phyloP scores from a whole-genome alignment of 2,888 invertebrate genomes.

The Mellilla xanthometata region DNA sequence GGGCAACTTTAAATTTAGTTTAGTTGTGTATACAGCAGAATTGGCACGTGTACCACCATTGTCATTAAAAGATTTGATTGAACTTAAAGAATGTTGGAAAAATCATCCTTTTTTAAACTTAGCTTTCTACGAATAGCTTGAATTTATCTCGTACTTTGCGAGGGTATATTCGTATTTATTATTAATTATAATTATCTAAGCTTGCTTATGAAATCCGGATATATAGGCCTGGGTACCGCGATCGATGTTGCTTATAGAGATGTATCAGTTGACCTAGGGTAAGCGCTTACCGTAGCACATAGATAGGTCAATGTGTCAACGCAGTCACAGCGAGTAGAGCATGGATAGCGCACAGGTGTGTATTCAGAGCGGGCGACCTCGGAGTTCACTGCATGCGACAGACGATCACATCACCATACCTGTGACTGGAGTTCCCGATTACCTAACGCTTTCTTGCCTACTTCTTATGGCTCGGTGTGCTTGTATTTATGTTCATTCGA shows the following conservation, averaged over 20 bases:
- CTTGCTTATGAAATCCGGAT: constrained; percentile 46
- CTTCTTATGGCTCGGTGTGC: constrained; percentile 79
- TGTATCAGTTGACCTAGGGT: constrained; percentile 52
- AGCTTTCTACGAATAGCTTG: constrained; percentile 10
- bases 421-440: constrained; percentile 78
- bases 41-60: no score
- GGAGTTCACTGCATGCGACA: constrained; percentile 55
- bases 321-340: constrained; percentile 66
- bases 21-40: no score
- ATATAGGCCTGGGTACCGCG: constrained; percentile 44
- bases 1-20: no score
- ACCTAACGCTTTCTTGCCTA: constrained; percentile 74
- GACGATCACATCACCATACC: constrained; percentile 31
- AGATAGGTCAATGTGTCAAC: constrained; percentile 56
- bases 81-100: constrained; percentile 36
- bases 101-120: constrained; percentile 36
- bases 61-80: no score
- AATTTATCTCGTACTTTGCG: constrained; percentile 9
- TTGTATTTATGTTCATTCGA: constrained; percentile 58
- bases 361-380: constrained; percentile 57
- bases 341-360: constrained; percentile 53
- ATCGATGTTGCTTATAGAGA: constrained; percentile 64
- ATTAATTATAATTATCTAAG: constrained; percentile 14
- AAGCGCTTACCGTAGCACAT: constrained; percentile 59
- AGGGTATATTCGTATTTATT: no score